Evolutionary conservation across 2,888 invertebrate species (phyloP).

Genomic region (Epsilonema sp.): DNA sequence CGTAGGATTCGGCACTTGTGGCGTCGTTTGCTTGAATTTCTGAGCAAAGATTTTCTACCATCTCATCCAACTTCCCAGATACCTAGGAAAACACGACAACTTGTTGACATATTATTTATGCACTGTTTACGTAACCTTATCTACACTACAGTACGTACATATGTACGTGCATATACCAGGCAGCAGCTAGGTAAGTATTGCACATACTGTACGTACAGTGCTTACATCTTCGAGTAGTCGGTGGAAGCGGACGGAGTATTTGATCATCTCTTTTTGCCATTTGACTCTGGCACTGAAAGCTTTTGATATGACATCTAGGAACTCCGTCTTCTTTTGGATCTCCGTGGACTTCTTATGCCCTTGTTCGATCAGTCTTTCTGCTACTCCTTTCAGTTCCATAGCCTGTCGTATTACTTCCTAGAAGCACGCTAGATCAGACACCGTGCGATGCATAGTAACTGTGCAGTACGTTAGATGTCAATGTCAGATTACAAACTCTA

Average conservation of each 20-base stretch:
- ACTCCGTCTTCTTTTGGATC: slow-evolving; percentile 50
- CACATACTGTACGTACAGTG: no score
- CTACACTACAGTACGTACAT: no score
- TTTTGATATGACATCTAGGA: slow-evolving; percentile 59
- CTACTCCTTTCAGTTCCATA: slow-evolving; percentile 52
- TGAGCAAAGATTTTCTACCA: slow-evolving; percentile 31
- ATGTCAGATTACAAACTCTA: no score
- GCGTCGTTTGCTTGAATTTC: slow-evolving; percentile 27
- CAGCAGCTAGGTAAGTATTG: no score
- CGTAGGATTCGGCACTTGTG: slow-evolving; percentile 24
- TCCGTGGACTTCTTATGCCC: slow-evolving; percentile 40
- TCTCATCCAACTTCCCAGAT: slow-evolving; percentile 25
- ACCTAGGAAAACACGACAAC: slow-evolving; percentile 28
- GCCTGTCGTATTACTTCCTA: slow-evolving; percentile 56
- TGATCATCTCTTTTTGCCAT: slow-evolving; percentile 48
- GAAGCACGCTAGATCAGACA: slow-evolving; percentile 1
- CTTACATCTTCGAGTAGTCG: slow-evolving; percentile 50
- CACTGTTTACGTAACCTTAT: no score
- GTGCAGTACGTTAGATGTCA: no score
- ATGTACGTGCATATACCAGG: no score
- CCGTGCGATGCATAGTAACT: no score
- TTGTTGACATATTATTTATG: no score
- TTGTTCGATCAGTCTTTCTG: slow-evolving; percentile 38
- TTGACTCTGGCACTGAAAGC: slow-evolving; percentile 54
- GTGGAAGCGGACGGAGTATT: slow-evolving; percentile 53